phyloP scores from a whole-genome alignment of 2,113 vertebrate genomes.

The Amia ocellicauda region DNA sequence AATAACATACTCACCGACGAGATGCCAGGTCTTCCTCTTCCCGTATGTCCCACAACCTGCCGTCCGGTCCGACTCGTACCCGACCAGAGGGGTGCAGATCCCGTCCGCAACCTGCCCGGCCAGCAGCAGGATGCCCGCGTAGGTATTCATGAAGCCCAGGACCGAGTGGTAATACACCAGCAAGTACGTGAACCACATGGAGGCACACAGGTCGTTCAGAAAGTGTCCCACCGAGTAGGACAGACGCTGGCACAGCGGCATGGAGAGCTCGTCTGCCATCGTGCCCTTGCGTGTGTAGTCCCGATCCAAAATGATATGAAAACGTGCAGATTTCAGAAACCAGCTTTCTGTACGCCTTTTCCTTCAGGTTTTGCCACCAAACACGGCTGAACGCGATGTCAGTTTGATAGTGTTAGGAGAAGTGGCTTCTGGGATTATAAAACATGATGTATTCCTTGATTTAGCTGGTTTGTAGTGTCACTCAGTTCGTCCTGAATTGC shows the following conservation, averaged over 20 bases:
- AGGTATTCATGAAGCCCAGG: slow-evolving; percentile 72
- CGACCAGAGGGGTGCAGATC: slow-evolving; percentile 81
- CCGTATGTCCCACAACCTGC: slow-evolving; percentile 70
- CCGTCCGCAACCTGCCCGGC: slow-evolving; percentile 81
- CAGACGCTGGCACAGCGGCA: slow-evolving; percentile 54
- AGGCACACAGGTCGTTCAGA: slow-evolving; percentile 86
- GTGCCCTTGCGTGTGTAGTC: neutral
- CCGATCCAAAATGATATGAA: too few species aligned
- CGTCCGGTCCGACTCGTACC: slow-evolving; percentile 77
- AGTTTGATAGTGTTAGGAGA: too few species aligned
- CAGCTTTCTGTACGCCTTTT: too few species aligned
- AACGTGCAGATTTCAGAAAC: too few species aligned
- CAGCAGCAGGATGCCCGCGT: slow-evolving; percentile 75
- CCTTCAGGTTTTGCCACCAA: too few species aligned
- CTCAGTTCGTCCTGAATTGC: too few species aligned
- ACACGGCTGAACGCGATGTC: too few species aligned
- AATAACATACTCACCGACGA: slow-evolving; percentile 83
- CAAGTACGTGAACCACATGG: slow-evolving; percentile 93
- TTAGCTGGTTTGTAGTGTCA: too few species aligned
- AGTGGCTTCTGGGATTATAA: too few species aligned
- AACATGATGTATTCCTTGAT: too few species aligned
- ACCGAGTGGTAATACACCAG: slow-evolving; percentile 84
- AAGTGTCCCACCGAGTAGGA: slow-evolving; percentile 82
- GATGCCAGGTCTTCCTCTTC: slow-evolving; percentile 85
- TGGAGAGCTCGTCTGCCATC: slow-evolving; percentile 22